Percentiles rank a stretch among this genome's conserved stretches.
Conservation (phyloP, 2,888 invertebrate genomes). For the Conomelus anceps region DNA sequence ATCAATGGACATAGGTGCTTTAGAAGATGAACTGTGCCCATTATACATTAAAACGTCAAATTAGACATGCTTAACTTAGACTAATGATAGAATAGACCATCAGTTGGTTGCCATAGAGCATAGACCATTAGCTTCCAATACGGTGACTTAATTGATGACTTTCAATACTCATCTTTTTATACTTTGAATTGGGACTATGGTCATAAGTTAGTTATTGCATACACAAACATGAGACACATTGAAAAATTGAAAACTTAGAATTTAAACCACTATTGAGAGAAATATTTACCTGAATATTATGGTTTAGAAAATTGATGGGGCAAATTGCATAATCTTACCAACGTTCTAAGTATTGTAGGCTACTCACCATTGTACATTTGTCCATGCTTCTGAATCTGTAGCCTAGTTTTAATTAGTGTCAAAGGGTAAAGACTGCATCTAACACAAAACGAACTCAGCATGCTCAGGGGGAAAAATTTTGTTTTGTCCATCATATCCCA, state of each 20-base stretch:
- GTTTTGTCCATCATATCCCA: constrained; percentile 97
- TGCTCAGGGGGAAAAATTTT: constrained; percentile 88
- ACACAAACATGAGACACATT: not conserved
- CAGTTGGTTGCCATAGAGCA: too few species aligned
- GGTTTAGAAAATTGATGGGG: not conserved
- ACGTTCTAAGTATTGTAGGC: not conserved
- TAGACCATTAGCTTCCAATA: not conserved
- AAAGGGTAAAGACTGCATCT: constrained; percentile 74
- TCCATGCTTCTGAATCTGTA: constrained; percentile 79
- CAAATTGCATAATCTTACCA: not conserved
- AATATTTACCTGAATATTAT: not conserved
- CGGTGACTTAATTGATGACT: too few species aligned
- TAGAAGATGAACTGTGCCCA: too few species aligned
- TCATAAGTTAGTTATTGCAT: too few species aligned
- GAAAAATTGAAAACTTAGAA: not conserved
- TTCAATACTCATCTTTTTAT: too few species aligned
- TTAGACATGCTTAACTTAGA: too few species aligned
- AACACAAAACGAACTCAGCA: constrained; percentile 78
- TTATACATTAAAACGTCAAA: too few species aligned
- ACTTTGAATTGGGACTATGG: too few species aligned
- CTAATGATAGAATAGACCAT: too few species aligned
- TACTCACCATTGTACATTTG: constrained; percentile 67
- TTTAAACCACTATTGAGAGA: not conserved
- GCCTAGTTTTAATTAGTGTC: constrained; percentile 87
- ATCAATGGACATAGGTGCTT: too few species aligned